Percentiles rank a stretch among this genome's conserved stretches.
phyloP scores from a whole-genome alignment of 2,888 invertebrate genomes.

The Allolobophora icterica region DNA sequence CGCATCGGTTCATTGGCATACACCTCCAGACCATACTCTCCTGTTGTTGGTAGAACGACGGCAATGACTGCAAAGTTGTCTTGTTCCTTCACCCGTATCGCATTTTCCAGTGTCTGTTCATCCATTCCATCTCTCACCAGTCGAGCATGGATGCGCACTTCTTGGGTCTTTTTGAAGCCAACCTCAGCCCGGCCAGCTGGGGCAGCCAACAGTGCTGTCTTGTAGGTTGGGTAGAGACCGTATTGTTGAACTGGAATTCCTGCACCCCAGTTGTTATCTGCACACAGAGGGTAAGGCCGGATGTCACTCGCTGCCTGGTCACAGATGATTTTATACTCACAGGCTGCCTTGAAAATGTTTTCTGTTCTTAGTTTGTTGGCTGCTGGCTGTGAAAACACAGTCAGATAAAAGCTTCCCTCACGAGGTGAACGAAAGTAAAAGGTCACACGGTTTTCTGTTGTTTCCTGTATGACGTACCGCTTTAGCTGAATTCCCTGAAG shows the following conservation, averaged over 20 bases:
- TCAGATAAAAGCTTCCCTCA: conserved; percentile 62
- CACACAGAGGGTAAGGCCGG: conserved; percentile 61
- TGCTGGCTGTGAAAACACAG: conserved; percentile 63
- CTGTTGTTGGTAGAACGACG: conserved; percentile 58
- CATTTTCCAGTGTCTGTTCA: conserved; percentile 60
- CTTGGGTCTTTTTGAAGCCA: conserved; percentile 75
- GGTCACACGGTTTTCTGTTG: conserved; percentile 59
- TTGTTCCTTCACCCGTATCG: conserved; percentile 58
- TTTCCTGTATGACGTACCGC: conserved; percentile 62
- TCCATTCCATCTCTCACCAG: conserved; percentile 60
- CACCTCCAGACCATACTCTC: conserved; percentile 65
- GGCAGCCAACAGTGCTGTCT: conserved; percentile 54
- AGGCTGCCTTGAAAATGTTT: conserved; percentile 64
- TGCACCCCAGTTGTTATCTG: conserved; percentile 64
- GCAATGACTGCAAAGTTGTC: conserved; percentile 56
- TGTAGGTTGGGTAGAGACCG: conserved; percentile 60
- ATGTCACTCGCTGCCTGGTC: conserved; percentile 59
- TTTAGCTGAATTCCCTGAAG: conserved; percentile 59
- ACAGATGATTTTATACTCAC: conserved; percentile 64
- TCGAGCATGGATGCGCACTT: conserved; percentile 69
- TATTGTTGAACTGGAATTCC: conserved; percentile 61
- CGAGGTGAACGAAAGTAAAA: conserved; percentile 61
- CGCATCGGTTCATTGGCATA: conserved; percentile 64
- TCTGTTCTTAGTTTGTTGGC: conserved; percentile 59
- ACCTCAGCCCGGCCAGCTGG: conserved; percentile 55